Base-by-base conservation (phyloP, 1,140 invertebrate genomes). In the Danaus plexippus region DNA sequence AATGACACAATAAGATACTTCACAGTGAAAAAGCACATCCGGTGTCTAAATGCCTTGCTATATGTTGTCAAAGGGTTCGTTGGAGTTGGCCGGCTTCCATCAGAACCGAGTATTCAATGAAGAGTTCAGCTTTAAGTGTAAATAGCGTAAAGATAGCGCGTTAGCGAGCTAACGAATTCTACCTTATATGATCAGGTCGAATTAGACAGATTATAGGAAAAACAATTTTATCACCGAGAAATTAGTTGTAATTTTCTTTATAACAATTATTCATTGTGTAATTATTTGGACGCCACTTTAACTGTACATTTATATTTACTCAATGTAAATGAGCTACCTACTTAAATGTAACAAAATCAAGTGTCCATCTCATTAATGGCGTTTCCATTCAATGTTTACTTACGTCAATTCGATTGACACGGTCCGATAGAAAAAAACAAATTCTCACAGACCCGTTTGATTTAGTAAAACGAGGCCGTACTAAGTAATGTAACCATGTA, bases 401-500 rank as follows among this genome's bases (percentile, higher is more conserved):
- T 59, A 59, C 62, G 64, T 66, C 64, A 66, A 43, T 51, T 41
- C 12, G 54, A 59, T 44, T 63, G 59, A 52, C 52, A 45, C 52
- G 48, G 52, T 44, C 45, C 47, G 61, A 64, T 61, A 61, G 59
- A 48, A 61, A 58, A 54, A 65, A 55, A 32, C 22, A 32, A 57
- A 49, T 61, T 64, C 59, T 59, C 63, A 58, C 63, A 58, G 55
- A 52, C 58, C 50, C 44, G 48, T 57, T 54, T 48, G 51, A 43
- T 43, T 43, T 49, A 58, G 45, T 41, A 61, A 55, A 66, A 59
- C 52, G 60, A 59, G 63, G 56, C 54, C 50, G 51, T 52, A 54
- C 47, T 54, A 49, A 59, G 56, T 65, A 56, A 59, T 62, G 42
- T 48, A 41, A 15, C 64, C 64, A 56, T 66, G 53, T 66, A 66